phyloP scores from a whole-genome alignment of 2,797 vertebrate species.

The Apogon hyalosoma region DNA sequence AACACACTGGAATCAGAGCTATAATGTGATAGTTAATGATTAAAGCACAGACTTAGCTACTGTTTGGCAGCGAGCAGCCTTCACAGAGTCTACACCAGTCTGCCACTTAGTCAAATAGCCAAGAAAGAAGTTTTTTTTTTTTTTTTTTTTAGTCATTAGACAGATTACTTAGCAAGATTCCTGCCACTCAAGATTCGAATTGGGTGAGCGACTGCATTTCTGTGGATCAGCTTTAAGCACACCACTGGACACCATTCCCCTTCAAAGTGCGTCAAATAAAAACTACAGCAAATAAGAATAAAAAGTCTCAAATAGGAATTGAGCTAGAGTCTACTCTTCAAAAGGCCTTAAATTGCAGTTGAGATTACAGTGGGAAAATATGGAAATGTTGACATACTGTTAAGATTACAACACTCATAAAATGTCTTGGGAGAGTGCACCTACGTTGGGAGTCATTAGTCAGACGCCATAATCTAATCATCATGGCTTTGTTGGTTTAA shows the following conservation, averaged over 20 bases:
- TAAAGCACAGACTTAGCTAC: conserved; percentile 64
- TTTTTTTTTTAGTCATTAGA: conserved; percentile 13
- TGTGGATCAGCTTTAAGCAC: conserved; percentile 23
- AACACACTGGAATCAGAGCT: conserved; percentile 6
- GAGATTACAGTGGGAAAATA: conserved; percentile 20
- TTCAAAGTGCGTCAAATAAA: conserved; percentile 2
- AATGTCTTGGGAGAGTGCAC: conserved; percentile 44
- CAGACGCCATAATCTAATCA: conserved; percentile 70
- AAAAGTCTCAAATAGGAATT: conserved; percentile 3
- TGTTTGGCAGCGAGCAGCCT: conserved; percentile 57
- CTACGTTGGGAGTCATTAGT: conserved; percentile 59
- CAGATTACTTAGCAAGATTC: conserved; percentile 7
- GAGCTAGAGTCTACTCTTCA: conserved; percentile 6
- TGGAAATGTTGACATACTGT: conserved; percentile 41
- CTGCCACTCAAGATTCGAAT: conserved; percentile 18
- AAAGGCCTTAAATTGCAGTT: background rate
- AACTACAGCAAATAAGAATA: background rate
- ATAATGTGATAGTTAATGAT: conserved; percentile 73
- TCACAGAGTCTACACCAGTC: conserved; percentile 40
- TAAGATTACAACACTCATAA: conserved; percentile 56
- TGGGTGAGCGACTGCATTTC: background rate
- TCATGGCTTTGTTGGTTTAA: conserved; percentile 72
- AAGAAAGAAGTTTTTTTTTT: background rate
- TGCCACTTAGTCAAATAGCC: conserved; percentile 9
- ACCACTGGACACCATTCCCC: background rate